These are phyloP conservation scores for Triplophysa bombifrons DNA, from an alignment of 2,797 vertebrate genomes.

Conservation along the genomic window DNA sequence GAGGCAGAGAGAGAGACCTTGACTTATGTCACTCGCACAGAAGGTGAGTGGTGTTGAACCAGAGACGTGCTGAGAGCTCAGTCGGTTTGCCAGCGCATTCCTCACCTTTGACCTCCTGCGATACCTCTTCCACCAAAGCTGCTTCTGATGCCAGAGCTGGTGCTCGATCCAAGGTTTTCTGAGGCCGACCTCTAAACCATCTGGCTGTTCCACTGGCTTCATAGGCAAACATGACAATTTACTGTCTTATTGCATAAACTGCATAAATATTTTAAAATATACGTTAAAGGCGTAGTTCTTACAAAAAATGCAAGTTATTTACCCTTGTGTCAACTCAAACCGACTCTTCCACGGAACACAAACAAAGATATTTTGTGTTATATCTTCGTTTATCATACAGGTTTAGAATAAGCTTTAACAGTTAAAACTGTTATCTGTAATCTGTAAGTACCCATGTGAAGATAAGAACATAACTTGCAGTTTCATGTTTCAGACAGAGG, in stretches of 20 bases:
- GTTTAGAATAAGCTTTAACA: too few relatives aligned
- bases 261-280: too few relatives aligned
- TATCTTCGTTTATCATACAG: too few relatives aligned
- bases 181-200: background rate
- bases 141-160: background rate
- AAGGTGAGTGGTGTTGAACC: slow-evolving; percentile 32
- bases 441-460: too few relatives aligned
- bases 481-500: too few relatives aligned
- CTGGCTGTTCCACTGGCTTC: background rate
- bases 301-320: too few relatives aligned
- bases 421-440: too few relatives aligned
- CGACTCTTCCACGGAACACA: too few relatives aligned
- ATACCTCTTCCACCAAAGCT: background rate
- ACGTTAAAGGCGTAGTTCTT: too few relatives aligned
- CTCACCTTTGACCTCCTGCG: slow-evolving; percentile 13
- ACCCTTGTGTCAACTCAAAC: too few relatives aligned
- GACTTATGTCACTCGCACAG: slow-evolving; percentile 10
- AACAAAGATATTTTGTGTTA: too few relatives aligned
- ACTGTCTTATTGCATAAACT: background rate
- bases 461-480: too few relatives aligned
- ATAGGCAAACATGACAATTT: background rate
- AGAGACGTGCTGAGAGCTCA: background rate
- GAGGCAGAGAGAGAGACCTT: slow-evolving; percentile 26
- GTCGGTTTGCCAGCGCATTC: slow-evolving; percentile 1
- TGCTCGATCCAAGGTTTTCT: background rate